Evolutionary conservation across 2,888 invertebrate species (phyloP), one percentile per base, ranked within the genome.

Genomic region (Patella depressa): DNA sequence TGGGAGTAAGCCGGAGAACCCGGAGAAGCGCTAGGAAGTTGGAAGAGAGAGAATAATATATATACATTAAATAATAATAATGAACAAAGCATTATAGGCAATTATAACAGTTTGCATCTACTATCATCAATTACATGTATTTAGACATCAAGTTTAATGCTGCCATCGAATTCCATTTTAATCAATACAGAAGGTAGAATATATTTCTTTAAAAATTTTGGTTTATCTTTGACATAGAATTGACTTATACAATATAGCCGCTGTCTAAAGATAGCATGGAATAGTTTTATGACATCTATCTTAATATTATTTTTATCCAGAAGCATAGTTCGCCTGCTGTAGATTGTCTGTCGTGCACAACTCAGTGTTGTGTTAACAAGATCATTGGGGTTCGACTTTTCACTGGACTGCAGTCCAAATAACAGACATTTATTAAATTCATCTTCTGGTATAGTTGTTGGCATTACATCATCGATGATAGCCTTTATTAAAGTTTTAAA

Each of bases 371-470:
- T 65, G n/a, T 65, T 65, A 65, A n/a, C n/a, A 9, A 65, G 65
- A 7, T 14, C 24, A 65, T 19, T 19, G n/a, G 65, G 65, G n/a
- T 65, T n/a, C n/a, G 19, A 3, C n/a, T n/a, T 65, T 2, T 29
- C 29, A 7, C 24, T 65, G n/a, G n/a, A n/a, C n/a, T 17, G n/a
- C 14, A 65, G 3, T 7, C 65, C 65, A 12, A 65, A 19, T 19
- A n/a, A 65, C 2, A 65, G n/a, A n/a, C 24, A 65, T 65, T 19
- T 7, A 12, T 65, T 7, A 19, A 65, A 65, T n/a, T 65, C 65
- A 65, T 65, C 65, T n/a, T 65, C 19, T n/a, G n/a, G n/a, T 65
- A 65, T 14, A 65, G 65, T 65, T 65, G 11, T 65, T n/a, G 65
- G 24, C 24, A 65, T n/a, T 9, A 65, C 24, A 65, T 65, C 65